Base-by-base conservation (phyloP, 2,888 invertebrate genomes). In the Acronicta psi region DNA sequence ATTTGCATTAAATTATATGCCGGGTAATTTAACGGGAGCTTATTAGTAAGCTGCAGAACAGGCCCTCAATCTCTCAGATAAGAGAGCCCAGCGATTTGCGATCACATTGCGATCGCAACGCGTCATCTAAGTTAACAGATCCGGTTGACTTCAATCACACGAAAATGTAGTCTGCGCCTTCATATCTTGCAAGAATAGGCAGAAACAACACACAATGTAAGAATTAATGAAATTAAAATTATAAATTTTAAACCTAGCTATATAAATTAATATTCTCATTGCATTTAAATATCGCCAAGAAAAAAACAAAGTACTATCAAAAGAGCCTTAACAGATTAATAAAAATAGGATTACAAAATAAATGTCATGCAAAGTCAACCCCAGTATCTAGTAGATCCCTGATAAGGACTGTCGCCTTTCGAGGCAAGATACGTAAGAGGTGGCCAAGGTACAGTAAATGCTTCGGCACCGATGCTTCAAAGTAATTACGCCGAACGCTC, bases 321-420 rank as follows among this genome's bases (percentile, higher is more conserved):
- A n/a, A 41, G 38, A 43, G 46, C 31, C 53, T 50, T 29, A 41
- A n/a, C 47, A 54, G 45, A 16, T 50, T 52, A 45, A 50, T 59
- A 40, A 50, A 47, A 36, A 36, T 16, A 11, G 18, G n/a, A 51
- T 60, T 57, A 64, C 18, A 41, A 62, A 60, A 44, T 40, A 4
- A n/a, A n/a, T 31, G 46, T 85, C 77, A 96, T 55, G 94, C 95
- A 85, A 96, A 96, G 87, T 96, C 96, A 34, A 96, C 95, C 20
- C 96, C 96, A 5, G 95, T 96, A 70, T 96, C 96, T 25, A 96
- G 82, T 45, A 96, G 85, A 77, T 96, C 96, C 67, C 96, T 90
- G 41, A 96, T 89, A 82, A 95, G 92, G 16, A 95, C 91, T 2
- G 95, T 95, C 34, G 95, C 95, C 63, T 94, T 94, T 69, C 95